phyloP scores from a whole-genome alignment of 1,140 invertebrate species.

The Manduca sexta region DNA sequence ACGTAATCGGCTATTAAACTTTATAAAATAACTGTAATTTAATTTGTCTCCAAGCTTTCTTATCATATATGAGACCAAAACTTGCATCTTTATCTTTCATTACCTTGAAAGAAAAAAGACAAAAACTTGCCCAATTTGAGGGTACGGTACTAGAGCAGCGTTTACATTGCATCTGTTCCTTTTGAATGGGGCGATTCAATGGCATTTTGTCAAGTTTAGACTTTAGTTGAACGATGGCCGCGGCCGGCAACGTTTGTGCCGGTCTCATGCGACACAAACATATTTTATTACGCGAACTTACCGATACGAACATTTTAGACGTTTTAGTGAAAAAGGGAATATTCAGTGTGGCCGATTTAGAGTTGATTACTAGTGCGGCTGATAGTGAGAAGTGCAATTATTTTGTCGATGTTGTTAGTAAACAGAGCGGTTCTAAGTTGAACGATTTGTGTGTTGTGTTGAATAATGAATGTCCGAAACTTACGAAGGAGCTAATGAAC shows the following conservation, averaged over 20 bases:
- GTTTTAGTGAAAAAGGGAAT: conserved; percentile 67
- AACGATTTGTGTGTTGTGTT: conserved; percentile 63
- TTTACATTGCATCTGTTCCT: conserved; percentile 48
- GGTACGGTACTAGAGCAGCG: neutral
- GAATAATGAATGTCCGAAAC: conserved; percentile 66
- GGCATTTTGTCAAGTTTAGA: conserved; percentile 39
- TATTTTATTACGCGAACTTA: conserved; percentile 62
- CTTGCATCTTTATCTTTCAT: neutral
- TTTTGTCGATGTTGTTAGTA: conserved; percentile 69
- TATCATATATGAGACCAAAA: too few relatives aligned
- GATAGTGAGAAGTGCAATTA: conserved; percentile 69
- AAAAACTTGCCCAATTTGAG: neutral
- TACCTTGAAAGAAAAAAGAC: too few relatives aligned
- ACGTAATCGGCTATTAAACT: too few relatives aligned
- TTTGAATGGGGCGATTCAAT: conserved; percentile 53
- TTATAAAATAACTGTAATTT: too few relatives aligned
- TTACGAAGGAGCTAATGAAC: conserved; percentile 64
- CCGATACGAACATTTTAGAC: conserved; percentile 65
- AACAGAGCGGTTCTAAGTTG: conserved; percentile 66
- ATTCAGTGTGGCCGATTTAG: conserved; percentile 59
- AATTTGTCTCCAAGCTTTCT: too few relatives aligned
- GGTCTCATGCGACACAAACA: conserved; percentile 60
- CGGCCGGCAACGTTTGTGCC: conserved; percentile 57
- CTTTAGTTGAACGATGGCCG: conserved; percentile 63
- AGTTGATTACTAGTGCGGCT: conserved; percentile 59